Evolutionary conservation across 2,797 vertebrate species (phyloP), one percentile per base, ranked within the genome.

Genomic region (Eleutherodactylus coqui): DNA sequence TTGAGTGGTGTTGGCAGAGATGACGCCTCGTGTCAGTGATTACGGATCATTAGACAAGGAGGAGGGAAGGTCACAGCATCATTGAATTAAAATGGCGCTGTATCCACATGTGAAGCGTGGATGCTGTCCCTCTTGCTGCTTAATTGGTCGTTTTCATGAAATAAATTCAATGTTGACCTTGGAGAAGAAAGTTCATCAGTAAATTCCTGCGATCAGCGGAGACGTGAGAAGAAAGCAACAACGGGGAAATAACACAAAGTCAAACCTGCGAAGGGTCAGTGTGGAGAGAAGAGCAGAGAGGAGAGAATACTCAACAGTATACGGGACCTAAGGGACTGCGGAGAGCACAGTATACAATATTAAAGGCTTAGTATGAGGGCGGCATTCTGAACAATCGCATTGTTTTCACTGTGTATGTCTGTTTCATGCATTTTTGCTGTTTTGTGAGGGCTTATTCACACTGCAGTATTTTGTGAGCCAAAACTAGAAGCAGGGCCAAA

Each of bases 31-130:
- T 58, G 53, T 75, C 72, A 83, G 69, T 58, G 17, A 83, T 75
- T 75, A 75, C 73, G 38, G 16, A 83, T 83, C 72, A 47, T 83
- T 83, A 83, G n/a, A 16, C 70, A 76, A 83, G 82, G 82, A 83
- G 70, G 32, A 5, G 24, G 72, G 53, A 75, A 83, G 69, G 82
- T 83, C 43, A 27, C 69, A 32, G 29, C 49, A 60, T 41, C 53
- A 75, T 32, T 60, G 72, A 45, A 72, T 72, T 51, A 72, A 24
- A 82, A 55, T 72, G 55, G 47, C 17, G 10, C 47, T 24, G 5
- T 72, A 55, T 82, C 43, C 32, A 58, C 36, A 32, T 75, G 75
- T 75, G 55, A 60, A 27, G 51, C 70, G 41, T 29, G 1, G n/a
- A n/a, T 36, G 27, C 32, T 3, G 64, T 16, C 9, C 27, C n/a